These are phyloP conservation scores for Orthosia incerta DNA, from an alignment of 2,888 invertebrate species.

Conservation along the genomic window DNA sequence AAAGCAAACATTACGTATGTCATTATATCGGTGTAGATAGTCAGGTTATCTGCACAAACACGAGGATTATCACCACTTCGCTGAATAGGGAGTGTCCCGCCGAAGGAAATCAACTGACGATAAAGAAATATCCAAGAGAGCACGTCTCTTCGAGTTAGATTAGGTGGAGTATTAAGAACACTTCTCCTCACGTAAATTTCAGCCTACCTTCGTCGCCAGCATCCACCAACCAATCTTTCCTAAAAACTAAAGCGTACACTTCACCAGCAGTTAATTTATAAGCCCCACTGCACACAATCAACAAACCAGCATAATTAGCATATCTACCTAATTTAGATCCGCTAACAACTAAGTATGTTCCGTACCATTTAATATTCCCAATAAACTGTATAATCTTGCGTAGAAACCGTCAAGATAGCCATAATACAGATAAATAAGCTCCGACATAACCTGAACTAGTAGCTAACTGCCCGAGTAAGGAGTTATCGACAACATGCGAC, in stretches of 20 bases:
- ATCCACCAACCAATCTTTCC: too few species aligned
- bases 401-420: not conserved
- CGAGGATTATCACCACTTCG: conserved; percentile 53
- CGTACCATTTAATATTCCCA: not conserved
- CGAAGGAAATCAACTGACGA: conserved; percentile 35
- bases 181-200: too few species aligned
- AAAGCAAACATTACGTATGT: conserved; percentile 47
- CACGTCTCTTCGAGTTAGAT: not conserved
- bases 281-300: not conserved
- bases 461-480: not conserved
- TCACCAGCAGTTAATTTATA: not conserved
- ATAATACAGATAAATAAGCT: conserved; percentile 6
- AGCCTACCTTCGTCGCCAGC: too few species aligned
- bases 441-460: not conserved
- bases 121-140: conserved; percentile 43
- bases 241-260: not conserved
- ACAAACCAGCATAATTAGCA: not conserved
- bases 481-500: not conserved
- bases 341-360: not conserved
- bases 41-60: conserved; percentile 54
- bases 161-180: not conserved
- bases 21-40: conserved; percentile 52
- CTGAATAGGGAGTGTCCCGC: conserved; percentile 50
- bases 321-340: not conserved
- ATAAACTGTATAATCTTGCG: not conserved